These are phyloP conservation scores for Astatotilapia flaviijosephi DNA, from an alignment of 2,113 vertebrate species.

Conservation along the genomic window DNA sequence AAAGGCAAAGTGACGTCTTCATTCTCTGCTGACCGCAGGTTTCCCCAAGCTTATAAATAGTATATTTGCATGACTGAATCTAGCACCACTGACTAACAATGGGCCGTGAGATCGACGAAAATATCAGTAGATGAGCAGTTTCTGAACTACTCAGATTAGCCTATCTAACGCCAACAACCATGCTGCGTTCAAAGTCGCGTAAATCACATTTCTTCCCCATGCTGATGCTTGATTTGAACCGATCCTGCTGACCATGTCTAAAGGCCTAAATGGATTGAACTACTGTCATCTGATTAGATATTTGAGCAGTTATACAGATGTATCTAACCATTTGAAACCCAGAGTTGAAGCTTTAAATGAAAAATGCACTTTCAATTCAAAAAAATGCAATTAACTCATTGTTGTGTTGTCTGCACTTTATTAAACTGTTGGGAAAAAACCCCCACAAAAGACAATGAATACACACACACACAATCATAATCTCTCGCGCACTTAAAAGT, in stretches of 20 bases:
- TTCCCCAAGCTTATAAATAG: rapidly evolving
- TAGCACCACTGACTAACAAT: background rate
- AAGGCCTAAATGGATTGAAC: background rate
- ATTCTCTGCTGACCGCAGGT: background rate
- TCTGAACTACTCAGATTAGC: background rate
- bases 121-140: background rate
- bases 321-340: background rate
- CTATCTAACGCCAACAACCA: background rate
- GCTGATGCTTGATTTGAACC: background rate
- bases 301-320: background rate
- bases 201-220: background rate
- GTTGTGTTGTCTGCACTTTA: background rate
- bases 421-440: background rate
- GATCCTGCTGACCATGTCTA: background rate
- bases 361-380: background rate
- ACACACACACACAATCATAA: background rate
- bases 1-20: background rate
- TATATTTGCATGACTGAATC: background rate
- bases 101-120: rapidly evolving
- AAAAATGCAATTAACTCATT: background rate
- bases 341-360: background rate
- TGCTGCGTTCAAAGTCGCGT: background rate
- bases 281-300: background rate
- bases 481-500: rapidly evolving
- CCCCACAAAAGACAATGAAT: background rate